Percentiles rank a stretch among this genome's conserved stretches.
Evolutionary conservation across 2,797 vertebrate species (phyloP).

Genomic region (Oreortyx pictus): DNA sequence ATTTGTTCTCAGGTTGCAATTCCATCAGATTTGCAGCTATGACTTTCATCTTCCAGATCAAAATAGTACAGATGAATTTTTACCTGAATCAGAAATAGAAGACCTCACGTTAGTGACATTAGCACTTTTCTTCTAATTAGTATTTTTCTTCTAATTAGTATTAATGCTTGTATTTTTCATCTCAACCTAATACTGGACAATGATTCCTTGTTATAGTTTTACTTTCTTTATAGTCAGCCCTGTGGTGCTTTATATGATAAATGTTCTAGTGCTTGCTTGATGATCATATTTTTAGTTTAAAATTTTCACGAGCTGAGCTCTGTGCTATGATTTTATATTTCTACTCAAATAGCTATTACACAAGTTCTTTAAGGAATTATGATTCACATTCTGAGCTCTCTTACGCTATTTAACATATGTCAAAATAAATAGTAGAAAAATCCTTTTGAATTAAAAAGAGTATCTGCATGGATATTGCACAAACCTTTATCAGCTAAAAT

Average conservation of each 20-base stretch:
- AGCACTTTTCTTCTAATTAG: neutral
- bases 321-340: conserved; percentile 12
- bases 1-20: neutral
- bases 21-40: neutral
- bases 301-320: conserved; percentile 9
- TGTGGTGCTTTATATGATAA: neutral
- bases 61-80: neutral
- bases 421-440: conserved; percentile 60
- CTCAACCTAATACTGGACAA: neutral
- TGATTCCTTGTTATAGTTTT: neutral
- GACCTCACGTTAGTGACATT: neutral
- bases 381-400: conserved; percentile 32
- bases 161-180: neutral
- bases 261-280: neutral
- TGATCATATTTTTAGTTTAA: neutral
- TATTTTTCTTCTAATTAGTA: neutral
- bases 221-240: neutral
- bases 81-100: conserved; percentile 1
- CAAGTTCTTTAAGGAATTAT: conserved; percentile 30
- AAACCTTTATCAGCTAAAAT: conserved; percentile 57
- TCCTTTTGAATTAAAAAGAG: conserved; percentile 58
- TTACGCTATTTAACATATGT: conserved; percentile 56
- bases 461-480: conserved; percentile 60
- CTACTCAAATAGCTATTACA: conserved; percentile 25
- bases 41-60: neutral